Evolutionary conservation across 2,113 vertebrate species (phyloP), one percentile per base, ranked within the genome.

Genomic region (Zosterops lateralis): DNA sequence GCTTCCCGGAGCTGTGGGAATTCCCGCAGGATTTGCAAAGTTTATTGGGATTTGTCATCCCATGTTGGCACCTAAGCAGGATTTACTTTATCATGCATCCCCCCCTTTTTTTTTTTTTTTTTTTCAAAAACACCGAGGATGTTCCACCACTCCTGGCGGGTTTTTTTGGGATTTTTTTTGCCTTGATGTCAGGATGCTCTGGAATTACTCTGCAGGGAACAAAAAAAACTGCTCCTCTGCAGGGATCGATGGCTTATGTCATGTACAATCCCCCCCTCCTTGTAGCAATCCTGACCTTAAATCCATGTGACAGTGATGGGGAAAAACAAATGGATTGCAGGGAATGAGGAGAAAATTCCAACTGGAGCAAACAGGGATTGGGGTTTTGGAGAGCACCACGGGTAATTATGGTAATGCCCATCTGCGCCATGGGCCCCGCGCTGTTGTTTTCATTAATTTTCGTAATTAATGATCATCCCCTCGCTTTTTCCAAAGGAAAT

Each of bases 231-330:
- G 78, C 82, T 21, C 83, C 57, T 34, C 79, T 12, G 86, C 84
- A 25, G 87, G 94, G 87, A 97, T 94, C 90, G 32, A 36, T 70
- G 94, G 84, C 68, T 83, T 67, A 54, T 68, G 87, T 11, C 78
- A 74, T 38, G 70, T 62, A 77, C 77, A 90, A 58, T 62, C 47
- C 74, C 47, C 58, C 56, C 71, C 48, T 48, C 60, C 47, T 47
- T 14, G 58, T 25, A 75, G 91, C 21, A 29, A 94, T 26, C 62
- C 83, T 45, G 75, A 50, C 51, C 24, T 45, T 42, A 81, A 88
- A 88, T 61, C 48, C 53, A 32, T 73, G 29, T 50, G 78, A 66
- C 80, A 84, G 93, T 78, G 21, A 82, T 86, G 92, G 83, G 57
- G 87, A 84, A 73, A 75, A 94, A 45, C 74, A 84, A 95, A 94